Conservation (phyloP, 1,140 invertebrate species). For the Manduca sexta region DNA sequence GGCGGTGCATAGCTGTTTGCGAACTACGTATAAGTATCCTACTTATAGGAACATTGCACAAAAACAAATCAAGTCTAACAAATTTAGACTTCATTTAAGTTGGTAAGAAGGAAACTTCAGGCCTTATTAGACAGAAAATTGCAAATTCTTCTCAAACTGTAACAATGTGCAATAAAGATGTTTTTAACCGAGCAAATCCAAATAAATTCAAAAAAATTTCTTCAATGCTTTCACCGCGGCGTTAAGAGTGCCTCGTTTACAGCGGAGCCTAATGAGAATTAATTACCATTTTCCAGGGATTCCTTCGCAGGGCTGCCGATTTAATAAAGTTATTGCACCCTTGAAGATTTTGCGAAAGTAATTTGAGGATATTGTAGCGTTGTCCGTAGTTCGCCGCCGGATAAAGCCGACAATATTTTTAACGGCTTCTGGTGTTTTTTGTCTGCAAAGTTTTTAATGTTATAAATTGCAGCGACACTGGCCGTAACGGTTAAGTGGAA, state of each 20-base stretch:
- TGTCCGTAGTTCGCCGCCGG: not conserved
- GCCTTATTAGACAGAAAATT: not conserved
- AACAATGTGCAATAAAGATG: not conserved
- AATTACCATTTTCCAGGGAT: slow-evolving; percentile 20
- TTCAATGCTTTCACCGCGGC: slow-evolving; percentile 13
- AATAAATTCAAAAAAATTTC: slow-evolving; percentile 1
- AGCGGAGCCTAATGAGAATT: slow-evolving; percentile 30
- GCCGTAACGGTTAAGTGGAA: too few species aligned
- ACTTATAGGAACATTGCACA: too few species aligned
- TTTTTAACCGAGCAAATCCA: not conserved
- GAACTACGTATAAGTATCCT: too few species aligned
- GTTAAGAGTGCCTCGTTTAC: slow-evolving; percentile 21
- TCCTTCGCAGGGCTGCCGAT: slow-evolving; percentile 16
- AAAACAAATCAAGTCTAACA: too few species aligned
- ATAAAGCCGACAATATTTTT: not conserved
- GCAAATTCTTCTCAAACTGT: not conserved
- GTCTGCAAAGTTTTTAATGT: not conserved
- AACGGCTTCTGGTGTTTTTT: not conserved
- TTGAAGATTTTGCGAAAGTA: slow-evolving; percentile 10
- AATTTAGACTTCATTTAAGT: too few species aligned
- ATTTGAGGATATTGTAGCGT: slow-evolving; percentile 7
- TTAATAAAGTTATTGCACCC: slow-evolving; percentile 26
- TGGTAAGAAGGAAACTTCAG: too few species aligned
- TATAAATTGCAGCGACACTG: too few species aligned
- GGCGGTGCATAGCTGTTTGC: too few species aligned